These are phyloP conservation scores for Bubo blakistoni DNA, from an alignment of 2,113 vertebrate genomes.

Conservation along the genomic window DNA sequence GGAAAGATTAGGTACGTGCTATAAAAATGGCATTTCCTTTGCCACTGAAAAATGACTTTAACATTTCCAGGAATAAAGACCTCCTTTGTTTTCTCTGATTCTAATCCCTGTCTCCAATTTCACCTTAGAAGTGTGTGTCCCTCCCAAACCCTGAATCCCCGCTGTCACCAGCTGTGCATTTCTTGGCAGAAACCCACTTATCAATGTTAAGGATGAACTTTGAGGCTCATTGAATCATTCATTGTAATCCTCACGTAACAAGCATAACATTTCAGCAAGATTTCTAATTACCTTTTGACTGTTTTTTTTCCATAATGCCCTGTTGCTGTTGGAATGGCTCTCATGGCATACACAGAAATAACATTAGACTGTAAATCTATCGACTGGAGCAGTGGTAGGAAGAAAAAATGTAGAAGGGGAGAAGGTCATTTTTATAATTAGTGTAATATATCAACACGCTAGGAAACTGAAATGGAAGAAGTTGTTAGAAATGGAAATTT, in stretches of 20 bases:
- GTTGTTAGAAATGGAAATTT: slow-evolving; percentile 58
- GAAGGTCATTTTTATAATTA: slow-evolving; percentile 44
- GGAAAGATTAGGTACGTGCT: slow-evolving; percentile 38
- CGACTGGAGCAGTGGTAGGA: background rate
- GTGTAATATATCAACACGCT: slow-evolving; percentile 26
- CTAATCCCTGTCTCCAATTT: slow-evolving; percentile 46
- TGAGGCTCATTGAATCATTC: slow-evolving; percentile 39
- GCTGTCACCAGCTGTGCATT: slow-evolving; percentile 38
- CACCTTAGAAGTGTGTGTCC: slow-evolving; percentile 34
- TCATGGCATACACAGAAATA: slow-evolving; percentile 22
- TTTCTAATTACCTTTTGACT: slow-evolving; percentile 55
- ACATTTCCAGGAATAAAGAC: slow-evolving; percentile 62
- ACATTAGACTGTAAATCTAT: slow-evolving; percentile 7
- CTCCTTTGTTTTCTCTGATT: slow-evolving; percentile 34
- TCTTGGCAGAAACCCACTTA: slow-evolving; percentile 44
- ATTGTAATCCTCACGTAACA: slow-evolving; percentile 35
- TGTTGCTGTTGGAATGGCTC: slow-evolving; percentile 35
- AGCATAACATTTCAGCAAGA: slow-evolving; percentile 62
- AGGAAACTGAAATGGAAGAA: slow-evolving; percentile 35
- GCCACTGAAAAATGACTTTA: slow-evolving; percentile 63
- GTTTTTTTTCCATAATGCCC: slow-evolving; percentile 1
- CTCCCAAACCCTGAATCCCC: slow-evolving; percentile 42
- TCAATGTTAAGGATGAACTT: slow-evolving; percentile 48
- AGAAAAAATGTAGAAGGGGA: background rate
- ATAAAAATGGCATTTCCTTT: slow-evolving; percentile 64